Conservation (phyloP, 2,797 vertebrate genomes). For the Mus minutoides region DNA sequence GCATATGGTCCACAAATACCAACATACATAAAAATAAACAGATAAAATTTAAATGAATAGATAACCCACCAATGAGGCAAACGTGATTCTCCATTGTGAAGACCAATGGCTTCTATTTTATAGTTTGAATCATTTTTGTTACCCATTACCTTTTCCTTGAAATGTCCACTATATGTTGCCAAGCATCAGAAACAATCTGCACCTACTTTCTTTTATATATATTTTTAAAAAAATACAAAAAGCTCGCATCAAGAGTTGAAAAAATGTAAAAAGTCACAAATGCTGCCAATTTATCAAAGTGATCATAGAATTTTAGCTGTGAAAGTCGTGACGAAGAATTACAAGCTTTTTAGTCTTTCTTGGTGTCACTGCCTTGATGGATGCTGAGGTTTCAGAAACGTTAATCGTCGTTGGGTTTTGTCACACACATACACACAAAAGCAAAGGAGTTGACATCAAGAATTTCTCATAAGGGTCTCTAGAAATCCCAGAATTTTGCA, state of each 20-base stretch:
- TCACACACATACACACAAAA: background rate
- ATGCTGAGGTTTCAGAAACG: background rate
- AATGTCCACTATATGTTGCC: too few species aligned
- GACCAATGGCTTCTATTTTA: too few species aligned
- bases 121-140: background rate
- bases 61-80: background rate
- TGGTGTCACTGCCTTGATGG: background rate
- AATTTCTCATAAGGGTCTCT: background rate
- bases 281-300: background rate
- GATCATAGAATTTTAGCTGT: background rate
- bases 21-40: background rate
- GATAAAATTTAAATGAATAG: background rate
- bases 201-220: background rate
- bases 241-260: background rate
- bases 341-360: background rate
- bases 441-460: background rate
- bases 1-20: background rate
- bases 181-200: background rate
- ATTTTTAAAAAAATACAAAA: background rate
- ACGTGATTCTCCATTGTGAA: background rate
- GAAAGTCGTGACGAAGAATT: background rate
- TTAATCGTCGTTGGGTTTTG: background rate
- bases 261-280: background rate
- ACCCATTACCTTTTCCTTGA: background rate
- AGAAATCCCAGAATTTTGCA: background rate